Evolutionary conservation across 1,140 invertebrate genomes (phyloP).

Genomic region (Cotesia vestalis): DNA sequence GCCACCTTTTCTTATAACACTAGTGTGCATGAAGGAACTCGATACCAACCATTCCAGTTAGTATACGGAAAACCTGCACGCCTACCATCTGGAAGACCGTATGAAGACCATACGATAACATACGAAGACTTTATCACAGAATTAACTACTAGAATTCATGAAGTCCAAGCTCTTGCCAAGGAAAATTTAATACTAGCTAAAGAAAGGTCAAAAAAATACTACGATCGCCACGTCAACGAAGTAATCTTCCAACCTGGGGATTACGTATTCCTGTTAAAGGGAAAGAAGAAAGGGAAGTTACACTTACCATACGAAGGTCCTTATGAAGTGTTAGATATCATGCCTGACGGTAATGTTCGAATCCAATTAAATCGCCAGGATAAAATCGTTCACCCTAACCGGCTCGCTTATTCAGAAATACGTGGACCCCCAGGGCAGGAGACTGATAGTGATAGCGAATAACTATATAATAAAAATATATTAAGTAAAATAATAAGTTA

Average conservation of each 20-base stretch:
- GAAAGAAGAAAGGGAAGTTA: not conserved
- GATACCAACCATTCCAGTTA: conserved; percentile 9
- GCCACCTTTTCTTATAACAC: conserved; percentile 21
- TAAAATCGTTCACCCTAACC: not conserved
- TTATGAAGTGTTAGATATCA: not conserved
- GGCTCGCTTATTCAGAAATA: not conserved
- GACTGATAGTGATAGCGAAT: not conserved
- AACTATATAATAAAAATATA: not conserved
- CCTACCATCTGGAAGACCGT: not conserved
- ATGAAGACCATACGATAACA: not conserved
- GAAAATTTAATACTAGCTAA: not conserved
- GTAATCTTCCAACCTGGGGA: not conserved
- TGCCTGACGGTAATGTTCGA: not conserved
- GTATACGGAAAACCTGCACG: not conserved
- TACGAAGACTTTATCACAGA: not conserved
- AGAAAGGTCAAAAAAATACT: not conserved
- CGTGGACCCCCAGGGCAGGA: not conserved
- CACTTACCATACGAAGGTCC: not conserved
- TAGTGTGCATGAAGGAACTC: conserved; percentile 11
- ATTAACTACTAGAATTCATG: not conserved
- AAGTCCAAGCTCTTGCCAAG: not conserved
- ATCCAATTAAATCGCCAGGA: not conserved
- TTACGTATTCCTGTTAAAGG: not conserved
- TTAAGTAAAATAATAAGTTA: too few relatives aligned
- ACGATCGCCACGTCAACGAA: not conserved